Evolutionary conservation across 2,113 vertebrate genomes (phyloP).

Genomic region (Dunckerocampus dactyliophorus): DNA sequence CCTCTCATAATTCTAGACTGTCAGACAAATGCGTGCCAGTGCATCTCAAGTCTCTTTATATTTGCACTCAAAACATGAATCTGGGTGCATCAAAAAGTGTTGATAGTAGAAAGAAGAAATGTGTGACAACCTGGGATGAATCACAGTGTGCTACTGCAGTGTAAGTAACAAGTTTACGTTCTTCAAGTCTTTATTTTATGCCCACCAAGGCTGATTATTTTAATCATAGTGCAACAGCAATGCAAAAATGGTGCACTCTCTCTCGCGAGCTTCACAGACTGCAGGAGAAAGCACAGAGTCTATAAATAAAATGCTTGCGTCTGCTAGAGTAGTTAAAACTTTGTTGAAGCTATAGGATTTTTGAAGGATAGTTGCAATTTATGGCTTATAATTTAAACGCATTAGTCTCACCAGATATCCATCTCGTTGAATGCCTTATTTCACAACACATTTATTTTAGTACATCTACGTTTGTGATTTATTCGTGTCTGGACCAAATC

Average conservation of each 20-base stretch:
- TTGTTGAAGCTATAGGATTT: neutral
- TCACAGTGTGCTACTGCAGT: constrained; percentile 40
- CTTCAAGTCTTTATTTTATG: constrained; percentile 7
- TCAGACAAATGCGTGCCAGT: constrained; percentile 61
- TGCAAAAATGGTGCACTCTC: neutral
- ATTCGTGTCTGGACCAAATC: neutral
- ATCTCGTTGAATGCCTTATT: neutral
- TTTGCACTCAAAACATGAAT: constrained; percentile 55
- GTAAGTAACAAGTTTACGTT: constrained; percentile 26
- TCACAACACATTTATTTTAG: neutral
- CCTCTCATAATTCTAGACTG: constrained; percentile 59
- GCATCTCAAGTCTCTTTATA: constrained; percentile 51
- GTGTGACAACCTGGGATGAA: constrained; percentile 33
- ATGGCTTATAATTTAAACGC: constrained; percentile 1
- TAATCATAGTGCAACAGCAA: neutral
- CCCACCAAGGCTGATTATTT: constrained; percentile 1
- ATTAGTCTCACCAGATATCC: neutral
- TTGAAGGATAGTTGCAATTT: neutral
- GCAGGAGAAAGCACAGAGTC: neutral
- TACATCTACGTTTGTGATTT: neutral
- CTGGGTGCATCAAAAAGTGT: constrained; percentile 44
- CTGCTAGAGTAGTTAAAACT: neutral
- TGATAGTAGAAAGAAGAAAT: constrained; percentile 45
- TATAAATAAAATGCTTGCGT: constrained; percentile 7
- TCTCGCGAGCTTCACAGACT: neutral